These are phyloP conservation scores for Ctenoplectra terminalis DNA, from an alignment of 1,140 invertebrate genomes.

Conservation along the genomic window DNA sequence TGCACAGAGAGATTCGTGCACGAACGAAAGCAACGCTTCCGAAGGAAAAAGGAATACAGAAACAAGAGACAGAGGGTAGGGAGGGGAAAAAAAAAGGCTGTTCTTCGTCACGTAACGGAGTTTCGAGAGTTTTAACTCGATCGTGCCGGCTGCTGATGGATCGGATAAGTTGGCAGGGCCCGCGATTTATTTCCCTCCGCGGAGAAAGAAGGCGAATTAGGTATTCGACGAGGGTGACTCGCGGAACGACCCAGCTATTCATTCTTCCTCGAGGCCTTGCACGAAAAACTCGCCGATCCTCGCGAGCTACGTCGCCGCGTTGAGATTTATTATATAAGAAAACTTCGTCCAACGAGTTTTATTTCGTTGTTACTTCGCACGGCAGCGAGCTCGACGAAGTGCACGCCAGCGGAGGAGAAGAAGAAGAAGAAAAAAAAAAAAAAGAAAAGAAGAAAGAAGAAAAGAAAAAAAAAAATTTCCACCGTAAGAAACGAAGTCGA, in stretches of 20 bases:
- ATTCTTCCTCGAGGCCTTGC: neutral
- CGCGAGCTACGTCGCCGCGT: neutral
- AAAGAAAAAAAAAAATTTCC: neutral
- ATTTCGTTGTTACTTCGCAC: slow-evolving; percentile 1
- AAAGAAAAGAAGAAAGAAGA: too few species aligned
- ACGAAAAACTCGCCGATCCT: neutral
- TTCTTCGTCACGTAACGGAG: slow-evolving; percentile 22
- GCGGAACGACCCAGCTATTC: slow-evolving; percentile 19
- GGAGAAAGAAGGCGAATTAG: slow-evolving; percentile 26
- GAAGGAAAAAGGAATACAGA: neutral
- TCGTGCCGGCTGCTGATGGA: slow-evolving; percentile 16
- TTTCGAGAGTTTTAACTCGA: slow-evolving; percentile 38
- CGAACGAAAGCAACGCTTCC: too few species aligned
- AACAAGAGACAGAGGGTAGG: too few species aligned
- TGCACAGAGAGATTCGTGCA: neutral
- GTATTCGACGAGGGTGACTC: slow-evolving; percentile 34
- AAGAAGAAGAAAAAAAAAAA: too few species aligned
- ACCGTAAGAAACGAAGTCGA: neutral
- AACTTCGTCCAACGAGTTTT: neutral
- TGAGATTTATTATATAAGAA: slow-evolving; percentile 12
- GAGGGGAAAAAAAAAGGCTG: neutral
- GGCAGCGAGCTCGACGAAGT: too few species aligned
- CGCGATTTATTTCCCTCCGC: slow-evolving; percentile 19
- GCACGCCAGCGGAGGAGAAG: neutral
- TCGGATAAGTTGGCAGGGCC: slow-evolving; percentile 25